Percentiles rank a stretch among this genome's conserved stretches.
Conservation (phyloP, 2,888 invertebrate species). For the Pseudococcus viburni region DNA sequence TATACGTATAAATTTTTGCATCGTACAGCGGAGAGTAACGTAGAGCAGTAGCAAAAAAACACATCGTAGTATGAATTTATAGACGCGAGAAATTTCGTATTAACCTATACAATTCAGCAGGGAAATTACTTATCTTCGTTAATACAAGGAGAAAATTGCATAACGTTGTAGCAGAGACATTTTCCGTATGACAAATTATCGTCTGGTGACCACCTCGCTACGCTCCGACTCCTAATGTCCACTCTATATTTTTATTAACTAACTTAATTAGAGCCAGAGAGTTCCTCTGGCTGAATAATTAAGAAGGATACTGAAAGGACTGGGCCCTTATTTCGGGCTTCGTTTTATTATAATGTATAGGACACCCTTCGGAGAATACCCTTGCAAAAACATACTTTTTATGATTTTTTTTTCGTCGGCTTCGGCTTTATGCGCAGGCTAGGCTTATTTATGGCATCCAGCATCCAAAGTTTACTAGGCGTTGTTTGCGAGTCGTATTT, state of each 20-base stretch:
- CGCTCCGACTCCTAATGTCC: slow-evolving; percentile 63
- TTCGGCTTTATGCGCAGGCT: not conserved
- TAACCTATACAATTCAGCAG: slow-evolving; percentile 63
- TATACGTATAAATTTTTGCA: slow-evolving; percentile 3
- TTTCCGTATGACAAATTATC: slow-evolving; percentile 64
- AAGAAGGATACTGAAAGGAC: slow-evolving; percentile 63
- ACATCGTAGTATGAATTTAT: slow-evolving; percentile 30
- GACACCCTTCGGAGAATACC: slow-evolving; percentile 61
- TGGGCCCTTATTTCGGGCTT: slow-evolving; percentile 47
- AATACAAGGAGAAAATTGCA: slow-evolving; percentile 65
- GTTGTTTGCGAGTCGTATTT: no score
- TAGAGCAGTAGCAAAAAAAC: not conserved
- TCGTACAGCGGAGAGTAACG: not conserved
- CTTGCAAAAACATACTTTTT: slow-evolving; percentile 34
- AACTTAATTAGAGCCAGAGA: slow-evolving; percentile 59
- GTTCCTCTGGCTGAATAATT: slow-evolving; percentile 68
- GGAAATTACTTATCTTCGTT: slow-evolving; percentile 66
- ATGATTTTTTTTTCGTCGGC: not conserved
- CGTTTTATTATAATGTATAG: slow-evolving; percentile 62
- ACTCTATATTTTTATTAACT: slow-evolving; percentile 66
- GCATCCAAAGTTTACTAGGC: not conserved
- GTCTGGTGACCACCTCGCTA: slow-evolving; percentile 64
- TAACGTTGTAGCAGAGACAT: slow-evolving; percentile 65
- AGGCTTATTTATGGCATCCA: not conserved
- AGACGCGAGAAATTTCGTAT: slow-evolving; percentile 62